Evolutionary conservation across 2,113 vertebrate species (phyloP), one percentile per base, ranked within the genome.

Genomic region (Protomyctophum bolini): DNA sequence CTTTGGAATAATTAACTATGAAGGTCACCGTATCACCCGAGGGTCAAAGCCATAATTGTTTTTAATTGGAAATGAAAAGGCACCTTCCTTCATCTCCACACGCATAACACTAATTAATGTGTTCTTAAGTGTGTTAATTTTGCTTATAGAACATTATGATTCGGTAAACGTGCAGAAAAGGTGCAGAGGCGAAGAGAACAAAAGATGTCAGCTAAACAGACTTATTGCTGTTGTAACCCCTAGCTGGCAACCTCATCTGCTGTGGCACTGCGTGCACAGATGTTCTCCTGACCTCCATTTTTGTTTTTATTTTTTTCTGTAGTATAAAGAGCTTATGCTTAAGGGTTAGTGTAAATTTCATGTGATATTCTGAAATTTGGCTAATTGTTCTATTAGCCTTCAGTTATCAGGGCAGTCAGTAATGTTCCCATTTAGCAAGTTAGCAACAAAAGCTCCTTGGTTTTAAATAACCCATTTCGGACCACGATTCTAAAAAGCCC

Each of bases 1-100:
- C 73, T 83, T 77, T 41, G 33, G 68, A 77, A 82, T 91, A 91
- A 91, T 89, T 89, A 85, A 82, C 73, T 88, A 81, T 86, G 82
- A 91, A 93, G 87, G 87, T 92, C 86, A 92, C 55, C 48, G 60
- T 71, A 65, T 15, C 76, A 86, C 88, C 83, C 56, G 65, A 81
- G 87, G 83, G 81, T 80, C 83, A 71, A 41, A 78, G 65, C 58
- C 62, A 48, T 82, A 75, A 88, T 89, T 83, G 75, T 60, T 71
- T 29, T 52, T 41, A 68, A 48, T 73, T 75, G 62, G 54, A 85
- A 68, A 58, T 60, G 58, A 71, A 74, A 41, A 46, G 64, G 47
- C 75, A 59, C 56, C 63, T 63, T 66, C 57, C 82, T 91, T 91
- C 84, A 89, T 90, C 84, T 86, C 72, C 59, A 66, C 67, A 67